These are phyloP conservation scores for Tetrao urogallus DNA, from an alignment of 2,113 vertebrate genomes.

Conservation along the genomic window DNA sequence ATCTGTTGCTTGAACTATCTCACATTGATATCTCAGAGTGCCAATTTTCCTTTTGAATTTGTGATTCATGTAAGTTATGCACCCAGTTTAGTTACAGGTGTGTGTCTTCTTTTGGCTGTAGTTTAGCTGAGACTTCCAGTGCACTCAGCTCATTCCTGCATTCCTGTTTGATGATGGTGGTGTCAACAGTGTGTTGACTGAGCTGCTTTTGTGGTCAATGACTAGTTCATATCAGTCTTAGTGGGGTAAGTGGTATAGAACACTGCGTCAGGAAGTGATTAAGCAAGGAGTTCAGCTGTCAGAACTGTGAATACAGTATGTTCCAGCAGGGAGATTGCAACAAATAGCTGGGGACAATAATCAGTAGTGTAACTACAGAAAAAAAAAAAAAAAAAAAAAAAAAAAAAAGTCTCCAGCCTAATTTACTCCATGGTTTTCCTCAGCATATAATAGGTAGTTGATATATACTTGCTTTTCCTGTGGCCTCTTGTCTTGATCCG, in stretches of 20 bases:
- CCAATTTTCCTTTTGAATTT: background rate
- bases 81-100: background rate
- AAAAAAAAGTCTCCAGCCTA: background rate
- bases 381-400: background rate
- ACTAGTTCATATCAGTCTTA: background rate
- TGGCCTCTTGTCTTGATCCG: background rate
- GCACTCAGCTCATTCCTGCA: background rate
- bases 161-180: accelerated
- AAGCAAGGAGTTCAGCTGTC: background rate
- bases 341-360: background rate
- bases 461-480: background rate
- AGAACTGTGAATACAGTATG: background rate
- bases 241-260: background rate
- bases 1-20: background rate
- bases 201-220: background rate
- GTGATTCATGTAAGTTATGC: background rate
- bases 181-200: background rate
- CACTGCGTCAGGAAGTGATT: background rate
- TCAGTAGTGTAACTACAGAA: background rate
- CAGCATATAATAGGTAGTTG: background rate
- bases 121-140: background rate
- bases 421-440: background rate
- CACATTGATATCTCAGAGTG: background rate
- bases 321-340: background rate
- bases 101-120: background rate